A percentile compares a stretch with the other conserved stretches of the same genome.
These are phyloP conservation scores for Ceuthmochares aereus DNA, from an alignment of 2,113 vertebrate species.

Conservation along the genomic window DNA sequence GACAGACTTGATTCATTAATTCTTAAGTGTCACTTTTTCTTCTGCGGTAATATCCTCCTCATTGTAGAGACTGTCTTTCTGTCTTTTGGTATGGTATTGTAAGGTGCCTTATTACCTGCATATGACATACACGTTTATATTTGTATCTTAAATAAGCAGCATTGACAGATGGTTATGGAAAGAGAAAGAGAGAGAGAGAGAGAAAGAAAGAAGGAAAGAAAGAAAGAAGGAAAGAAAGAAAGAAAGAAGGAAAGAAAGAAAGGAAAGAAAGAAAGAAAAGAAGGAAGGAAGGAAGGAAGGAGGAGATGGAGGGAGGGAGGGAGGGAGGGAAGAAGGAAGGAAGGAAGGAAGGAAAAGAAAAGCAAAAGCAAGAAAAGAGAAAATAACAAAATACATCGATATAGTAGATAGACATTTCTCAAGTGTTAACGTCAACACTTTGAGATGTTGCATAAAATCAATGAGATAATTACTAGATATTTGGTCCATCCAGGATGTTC, in stretches of 20 bases:
- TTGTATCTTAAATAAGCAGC: background rate
- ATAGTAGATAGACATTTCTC: background rate
- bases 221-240: no score
- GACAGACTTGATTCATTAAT: constrained; percentile 79
- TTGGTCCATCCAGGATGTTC: constrained; percentile 3
- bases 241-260: background rate
- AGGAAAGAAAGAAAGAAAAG: background rate
- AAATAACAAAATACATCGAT: background rate
- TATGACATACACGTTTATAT: background rate
- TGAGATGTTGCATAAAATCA: background rate
- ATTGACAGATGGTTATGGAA: background rate
- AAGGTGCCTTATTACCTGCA: background rate
- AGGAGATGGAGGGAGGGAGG: background rate
- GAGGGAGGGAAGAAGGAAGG: background rate
- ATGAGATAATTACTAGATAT: constrained; percentile 12
- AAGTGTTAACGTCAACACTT: background rate
- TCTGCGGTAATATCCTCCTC: constrained; percentile 63
- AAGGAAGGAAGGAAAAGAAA: no score
- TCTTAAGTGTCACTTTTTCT: constrained; percentile 77
- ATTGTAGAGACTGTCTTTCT: constrained; percentile 52
- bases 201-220: background rate
- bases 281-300: background rate
- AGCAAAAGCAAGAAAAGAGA: background rate
- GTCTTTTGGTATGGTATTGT: constrained; percentile 25
- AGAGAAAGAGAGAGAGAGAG: background rate